These are phyloP conservation scores for Junco hyemalis DNA, from an alignment of 2,113 vertebrate species.

Conservation along the genomic window DNA sequence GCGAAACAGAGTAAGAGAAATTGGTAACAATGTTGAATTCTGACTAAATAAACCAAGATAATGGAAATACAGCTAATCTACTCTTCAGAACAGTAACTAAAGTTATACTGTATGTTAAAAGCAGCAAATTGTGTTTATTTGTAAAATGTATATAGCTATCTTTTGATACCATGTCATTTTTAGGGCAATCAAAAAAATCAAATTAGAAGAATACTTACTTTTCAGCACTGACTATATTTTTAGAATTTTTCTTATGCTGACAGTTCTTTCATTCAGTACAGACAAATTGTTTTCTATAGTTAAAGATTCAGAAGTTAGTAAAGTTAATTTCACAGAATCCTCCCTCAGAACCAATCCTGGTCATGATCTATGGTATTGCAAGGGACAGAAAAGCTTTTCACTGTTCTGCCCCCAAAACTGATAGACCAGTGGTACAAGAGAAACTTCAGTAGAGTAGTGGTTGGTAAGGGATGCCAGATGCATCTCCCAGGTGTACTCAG, in stretches of 20 bases:
- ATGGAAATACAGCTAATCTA: background rate
- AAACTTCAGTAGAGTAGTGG: background rate
- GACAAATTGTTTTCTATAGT: background rate
- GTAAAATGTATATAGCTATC: background rate
- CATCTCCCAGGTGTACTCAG: background rate
- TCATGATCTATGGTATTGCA: accelerated
- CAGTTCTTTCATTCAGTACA: background rate
- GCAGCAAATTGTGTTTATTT: background rate
- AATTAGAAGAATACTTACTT: background rate
- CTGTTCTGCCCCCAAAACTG: background rate
- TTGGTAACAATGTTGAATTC: background rate
- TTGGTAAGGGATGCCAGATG: background rate
- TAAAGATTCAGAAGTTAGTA: background rate
- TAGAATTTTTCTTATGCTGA: background rate
- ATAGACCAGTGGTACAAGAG: background rate
- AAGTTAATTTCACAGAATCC: background rate
- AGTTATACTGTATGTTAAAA: background rate
- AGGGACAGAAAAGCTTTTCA: background rate
- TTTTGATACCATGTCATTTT: background rate
- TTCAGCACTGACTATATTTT: background rate
- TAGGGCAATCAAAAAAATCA: background rate
- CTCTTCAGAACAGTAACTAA: background rate
- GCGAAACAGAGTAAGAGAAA: background rate
- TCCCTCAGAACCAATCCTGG: background rate
- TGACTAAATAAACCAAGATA: background rate